phyloP scores from a whole-genome alignment of 2,113 vertebrate species.

The Arothron firmamentum region DNA sequence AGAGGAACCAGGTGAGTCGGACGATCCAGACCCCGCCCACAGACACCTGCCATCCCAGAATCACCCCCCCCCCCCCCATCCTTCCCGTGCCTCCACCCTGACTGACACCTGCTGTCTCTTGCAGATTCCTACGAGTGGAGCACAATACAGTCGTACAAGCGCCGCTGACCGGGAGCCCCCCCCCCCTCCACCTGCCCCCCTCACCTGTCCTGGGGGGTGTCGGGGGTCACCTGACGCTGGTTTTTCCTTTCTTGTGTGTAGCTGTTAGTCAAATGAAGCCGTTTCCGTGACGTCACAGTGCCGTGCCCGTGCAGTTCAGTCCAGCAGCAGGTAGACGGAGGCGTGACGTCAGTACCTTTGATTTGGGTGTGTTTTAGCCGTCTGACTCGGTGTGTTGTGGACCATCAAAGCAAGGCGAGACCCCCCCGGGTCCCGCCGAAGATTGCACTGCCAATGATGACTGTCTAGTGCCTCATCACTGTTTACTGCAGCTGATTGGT shows the following conservation, averaged over 20 bases:
- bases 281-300: slow-evolving; percentile 53
- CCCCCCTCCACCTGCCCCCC: slow-evolving; percentile 37
- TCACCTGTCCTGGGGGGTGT: slow-evolving; percentile 38
- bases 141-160: slow-evolving; percentile 79
- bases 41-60: no score
- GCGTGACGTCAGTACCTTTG: not conserved
- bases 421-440: slow-evolving; percentile 37
- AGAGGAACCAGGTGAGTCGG: slow-evolving; percentile 83
- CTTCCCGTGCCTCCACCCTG: no score
- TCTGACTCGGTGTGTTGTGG: slow-evolving; percentile 43
- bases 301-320: slow-evolving; percentile 49
- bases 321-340: not conserved
- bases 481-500: slow-evolving; percentile 46
- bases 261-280: slow-evolving; percentile 72
- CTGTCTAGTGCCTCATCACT: slow-evolving; percentile 68
- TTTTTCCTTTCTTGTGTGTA: slow-evolving; percentile 67
- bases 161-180: slow-evolving; percentile 71
- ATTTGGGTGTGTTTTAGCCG: slow-evolving; percentile 25
- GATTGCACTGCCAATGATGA: slow-evolving; percentile 61
- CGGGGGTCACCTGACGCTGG: not conserved
- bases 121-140: slow-evolving; percentile 85
- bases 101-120: not conserved
- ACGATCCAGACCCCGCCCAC: no score
- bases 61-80: no score
- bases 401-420: slow-evolving; percentile 51